phyloP scores from a whole-genome alignment of 2,797 vertebrate genomes.

The Xenentodon cancila region DNA sequence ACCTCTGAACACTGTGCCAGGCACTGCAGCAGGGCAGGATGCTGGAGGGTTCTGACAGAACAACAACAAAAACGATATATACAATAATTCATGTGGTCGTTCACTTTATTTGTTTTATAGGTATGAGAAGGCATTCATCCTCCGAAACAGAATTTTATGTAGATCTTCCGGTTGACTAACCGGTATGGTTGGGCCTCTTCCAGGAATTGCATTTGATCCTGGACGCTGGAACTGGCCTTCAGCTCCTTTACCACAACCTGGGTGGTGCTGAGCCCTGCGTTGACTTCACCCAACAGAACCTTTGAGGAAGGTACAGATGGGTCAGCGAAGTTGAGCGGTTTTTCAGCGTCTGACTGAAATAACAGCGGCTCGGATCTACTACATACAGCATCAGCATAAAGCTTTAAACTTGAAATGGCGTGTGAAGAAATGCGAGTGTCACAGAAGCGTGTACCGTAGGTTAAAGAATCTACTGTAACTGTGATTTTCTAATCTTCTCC shows the following conservation, averaged over 20 bases:
- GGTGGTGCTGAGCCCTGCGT: conserved; percentile 87
- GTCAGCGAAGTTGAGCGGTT: not conserved
- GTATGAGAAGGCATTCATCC: no score
- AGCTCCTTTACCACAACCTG: conserved; percentile 98
- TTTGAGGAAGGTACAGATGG: conserved; percentile 46
- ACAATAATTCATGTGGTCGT: no score
- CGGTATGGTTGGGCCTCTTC: conserved; percentile 94
- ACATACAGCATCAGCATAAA: not conserved
- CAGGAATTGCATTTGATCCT: conserved; percentile 95
- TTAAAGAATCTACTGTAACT: conserved; percentile 44
- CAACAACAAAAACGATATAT: not conserved
- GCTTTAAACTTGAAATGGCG: not conserved
- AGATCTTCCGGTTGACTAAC: conserved; percentile 71
- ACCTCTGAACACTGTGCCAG: conserved; percentile 95
- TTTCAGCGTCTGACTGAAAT: not conserved
- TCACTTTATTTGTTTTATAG: no score
- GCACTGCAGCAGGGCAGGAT: conserved; percentile 93
- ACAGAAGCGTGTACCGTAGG: not conserved
- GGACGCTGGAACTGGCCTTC: conserved; percentile 90
- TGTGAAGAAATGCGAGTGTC: conserved; percentile 3
- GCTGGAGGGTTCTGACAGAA: conserved; percentile 86
- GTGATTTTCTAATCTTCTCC: conserved; percentile 40
- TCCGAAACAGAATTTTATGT: no score
- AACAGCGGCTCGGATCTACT: not conserved
- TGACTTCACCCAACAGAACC: conserved; percentile 96